Percentiles rank a stretch among this genome's conserved stretches.
Conservation (phyloP, 2,888 invertebrate species). For the Salticus scenicus region DNA sequence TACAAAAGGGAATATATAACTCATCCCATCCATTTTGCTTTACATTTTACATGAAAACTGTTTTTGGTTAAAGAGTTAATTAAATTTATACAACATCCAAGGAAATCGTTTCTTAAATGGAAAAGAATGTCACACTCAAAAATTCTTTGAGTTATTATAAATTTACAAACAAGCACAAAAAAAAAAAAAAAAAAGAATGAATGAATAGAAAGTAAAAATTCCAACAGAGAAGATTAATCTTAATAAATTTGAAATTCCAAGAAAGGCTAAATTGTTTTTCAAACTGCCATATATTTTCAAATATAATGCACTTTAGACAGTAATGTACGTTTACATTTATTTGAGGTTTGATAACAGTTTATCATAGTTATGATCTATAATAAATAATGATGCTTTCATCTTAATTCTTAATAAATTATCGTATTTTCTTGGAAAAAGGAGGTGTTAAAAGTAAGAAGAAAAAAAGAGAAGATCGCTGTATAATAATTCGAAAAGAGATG, state of each 20-base stretch:
- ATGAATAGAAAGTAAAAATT: neutral
- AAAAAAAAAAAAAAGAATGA: neutral
- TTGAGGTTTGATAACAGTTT: neutral
- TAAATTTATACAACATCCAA: neutral
- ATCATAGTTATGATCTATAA: neutral
- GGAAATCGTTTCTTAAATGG: neutral
- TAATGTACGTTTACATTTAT: neutral
- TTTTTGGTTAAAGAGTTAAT: too few relatives aligned
- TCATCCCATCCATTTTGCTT: too few relatives aligned
- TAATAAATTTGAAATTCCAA: neutral
- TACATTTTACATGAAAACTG: too few relatives aligned
- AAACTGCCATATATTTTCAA: neutral
- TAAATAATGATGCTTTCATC: neutral
- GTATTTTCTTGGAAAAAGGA: too few relatives aligned
- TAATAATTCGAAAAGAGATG: too few relatives aligned
- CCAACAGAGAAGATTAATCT: neutral
- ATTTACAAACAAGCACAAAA: neutral
- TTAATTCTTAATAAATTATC: neutral
- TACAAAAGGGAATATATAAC: too few relatives aligned
- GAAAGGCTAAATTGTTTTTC: neutral
- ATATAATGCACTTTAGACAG: neutral
- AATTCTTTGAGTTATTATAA: neutral
- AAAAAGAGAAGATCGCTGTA: too few relatives aligned
- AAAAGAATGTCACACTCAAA: neutral
- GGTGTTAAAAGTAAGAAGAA: too few relatives aligned